Evolutionary conservation across 2,113 vertebrate genomes (phyloP), one percentile per base, ranked within the genome.

Genomic region (Anarhynchus alexandrinus): DNA sequence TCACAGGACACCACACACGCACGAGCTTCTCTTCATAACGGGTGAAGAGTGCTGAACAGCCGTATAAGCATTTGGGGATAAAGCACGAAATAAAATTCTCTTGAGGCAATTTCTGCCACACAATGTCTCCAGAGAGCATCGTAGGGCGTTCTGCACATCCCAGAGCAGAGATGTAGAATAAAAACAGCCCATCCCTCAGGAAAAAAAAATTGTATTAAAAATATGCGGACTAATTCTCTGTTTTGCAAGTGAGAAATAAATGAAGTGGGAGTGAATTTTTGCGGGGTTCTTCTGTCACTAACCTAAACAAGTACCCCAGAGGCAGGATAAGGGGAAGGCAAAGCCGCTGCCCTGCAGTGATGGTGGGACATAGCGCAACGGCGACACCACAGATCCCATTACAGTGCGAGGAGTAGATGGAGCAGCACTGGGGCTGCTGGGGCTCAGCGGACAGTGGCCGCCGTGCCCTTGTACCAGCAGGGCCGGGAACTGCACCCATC

Each of bases 361-460:
- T 1, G 12, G 51, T 45, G 26, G 3, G 11, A 4, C 18, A 11
- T 1, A 5, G 4, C 6, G 15, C 10, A 4, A 13, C 2, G 26
- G 57, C 2, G 2, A 61, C 21, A 2, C 0, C 1, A 7, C 6
- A 15, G 78, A 5, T 12, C 30, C 36, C 34, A 2, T 2, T 1
- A 3, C 18, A 7, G 30, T 0, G 1, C 5, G 62, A 51, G 64
- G 21, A 19, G 66, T 3, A 7, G 52, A 4, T 18, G 9, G 11
- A 57, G 34, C 58, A 36, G 23, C 42, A 15, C 10, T 2, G 0
- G 9, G 30, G 58, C 29, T 72, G 29, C 61, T 20, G 67, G 51
- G 36, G 55, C 62, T 42, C 29, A 5, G 16, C 4, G 36, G 11
- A 27, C 7, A 26, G 7, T 9, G 18, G 17, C 45, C 20, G 4